Percentiles rank a stretch among this genome's conserved stretches.
Evolutionary conservation across 2,113 vertebrate species (phyloP).

Genomic region (Pogonocichla stellata): DNA sequence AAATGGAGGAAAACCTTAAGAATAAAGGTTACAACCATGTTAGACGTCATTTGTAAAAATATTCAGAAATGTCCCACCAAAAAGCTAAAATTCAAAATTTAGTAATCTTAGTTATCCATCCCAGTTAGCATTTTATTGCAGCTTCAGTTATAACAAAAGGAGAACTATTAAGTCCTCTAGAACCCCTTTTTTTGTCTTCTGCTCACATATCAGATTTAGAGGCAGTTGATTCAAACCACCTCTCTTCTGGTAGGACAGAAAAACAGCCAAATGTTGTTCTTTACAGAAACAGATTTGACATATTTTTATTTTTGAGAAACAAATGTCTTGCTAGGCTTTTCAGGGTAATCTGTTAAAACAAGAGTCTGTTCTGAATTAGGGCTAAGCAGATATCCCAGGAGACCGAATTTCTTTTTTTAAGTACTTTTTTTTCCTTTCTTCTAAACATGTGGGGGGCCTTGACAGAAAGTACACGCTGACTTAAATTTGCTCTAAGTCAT

Average conservation of each 20-base stretch:
- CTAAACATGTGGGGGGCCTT: background rate
- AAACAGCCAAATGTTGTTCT: background rate
- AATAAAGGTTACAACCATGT: background rate
- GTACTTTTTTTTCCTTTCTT: background rate
- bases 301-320: background rate
- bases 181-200: background rate
- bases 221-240: background rate
- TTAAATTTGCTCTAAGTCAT: background rate
- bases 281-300: background rate
- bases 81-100: background rate
- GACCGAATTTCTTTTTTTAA: background rate
- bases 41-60: background rate
- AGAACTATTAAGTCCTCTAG: background rate
- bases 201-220: background rate
- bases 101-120: background rate
- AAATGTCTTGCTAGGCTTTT: background rate
- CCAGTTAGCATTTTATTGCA: background rate
- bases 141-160: background rate
- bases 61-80: background rate
- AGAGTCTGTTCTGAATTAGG: conserved; percentile 11
- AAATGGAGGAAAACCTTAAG: background rate
- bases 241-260: background rate
- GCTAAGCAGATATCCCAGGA: background rate
- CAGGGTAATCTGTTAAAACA: background rate
- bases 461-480: background rate